phyloP scores from a whole-genome alignment of 2,113 vertebrate genomes.

The Cynopterus brachyotis region DNA sequence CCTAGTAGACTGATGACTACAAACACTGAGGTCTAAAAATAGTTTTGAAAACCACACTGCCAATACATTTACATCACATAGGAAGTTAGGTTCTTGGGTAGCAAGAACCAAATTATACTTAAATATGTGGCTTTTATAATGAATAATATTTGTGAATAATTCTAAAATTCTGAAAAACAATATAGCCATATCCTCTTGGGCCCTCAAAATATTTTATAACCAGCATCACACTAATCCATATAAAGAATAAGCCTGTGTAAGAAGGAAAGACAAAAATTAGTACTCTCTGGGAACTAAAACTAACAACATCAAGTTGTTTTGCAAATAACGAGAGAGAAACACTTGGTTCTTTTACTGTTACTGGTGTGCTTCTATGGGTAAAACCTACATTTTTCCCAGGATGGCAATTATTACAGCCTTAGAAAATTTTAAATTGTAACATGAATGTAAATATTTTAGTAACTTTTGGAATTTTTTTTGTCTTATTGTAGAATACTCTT shows the following conservation, averaged over 20 bases:
- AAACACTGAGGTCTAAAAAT: not conserved
- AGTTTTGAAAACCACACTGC: not conserved
- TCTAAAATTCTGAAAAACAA: not conserved
- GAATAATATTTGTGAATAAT: not conserved
- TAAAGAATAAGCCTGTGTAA: not conserved
- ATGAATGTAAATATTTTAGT: not conserved
- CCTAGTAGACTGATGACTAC: not conserved
- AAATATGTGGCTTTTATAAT: not conserved
- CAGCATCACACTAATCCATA: not conserved
- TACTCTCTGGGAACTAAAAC: not conserved
- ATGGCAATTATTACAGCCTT: not conserved
- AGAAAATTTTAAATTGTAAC: not conserved
- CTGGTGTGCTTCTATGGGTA: not conserved
- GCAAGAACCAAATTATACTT: not conserved
- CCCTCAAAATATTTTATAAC: not conserved
- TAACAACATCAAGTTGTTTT: not conserved
- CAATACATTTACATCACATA: not conserved
- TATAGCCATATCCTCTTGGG: not conserved
- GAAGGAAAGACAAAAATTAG: not conserved
- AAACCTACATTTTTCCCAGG: not conserved
- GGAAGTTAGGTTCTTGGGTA: not conserved
- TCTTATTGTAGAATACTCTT: not conserved
- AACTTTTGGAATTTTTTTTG: not conserved
- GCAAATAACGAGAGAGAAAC: not conserved
- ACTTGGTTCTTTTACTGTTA: not conserved